Percentiles rank a stretch among this genome's conserved stretches.
These are phyloP conservation scores for Pseudonaja textilis DNA, from an alignment of 2,113 vertebrate genomes.

Conservation along the genomic window DNA sequence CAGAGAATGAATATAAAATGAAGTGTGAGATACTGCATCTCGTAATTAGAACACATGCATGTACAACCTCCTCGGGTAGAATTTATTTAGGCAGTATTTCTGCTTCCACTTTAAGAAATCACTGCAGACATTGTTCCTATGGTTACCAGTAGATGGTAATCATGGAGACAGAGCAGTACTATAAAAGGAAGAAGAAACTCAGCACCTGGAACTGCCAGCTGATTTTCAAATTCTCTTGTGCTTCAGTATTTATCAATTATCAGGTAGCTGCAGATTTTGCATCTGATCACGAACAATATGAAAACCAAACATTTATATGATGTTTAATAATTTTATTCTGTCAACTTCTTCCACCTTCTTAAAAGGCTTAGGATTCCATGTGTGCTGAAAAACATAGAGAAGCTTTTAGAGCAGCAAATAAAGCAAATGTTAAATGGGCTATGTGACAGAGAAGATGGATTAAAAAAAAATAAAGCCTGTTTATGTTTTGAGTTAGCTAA, in stretches of 20 bases:
- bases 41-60: constrained; percentile 63
- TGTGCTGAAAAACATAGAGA: constrained; percentile 43
- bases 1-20: constrained; percentile 47
- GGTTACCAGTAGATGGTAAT: constrained; percentile 60
- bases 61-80: constrained; percentile 47
- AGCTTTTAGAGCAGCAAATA: constrained; percentile 43
- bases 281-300: constrained; percentile 41
- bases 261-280: constrained; percentile 26
- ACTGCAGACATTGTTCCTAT: constrained; percentile 62
- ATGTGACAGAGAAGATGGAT: constrained; percentile 23
- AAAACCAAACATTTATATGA: constrained; percentile 51
- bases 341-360: constrained; percentile 43
- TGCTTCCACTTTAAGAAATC: constrained; percentile 63
- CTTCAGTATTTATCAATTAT: constrained; percentile 41
- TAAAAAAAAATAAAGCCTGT: constrained; percentile 47
- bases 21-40: constrained; percentile 56
- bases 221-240: constrained; percentile 30
- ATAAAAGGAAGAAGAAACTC: constrained; percentile 47
- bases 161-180: constrained; percentile 35
- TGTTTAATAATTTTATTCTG: constrained; percentile 47
- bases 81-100: constrained; percentile 52
- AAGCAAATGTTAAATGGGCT: constrained; percentile 33
- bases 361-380: constrained; percentile 38
- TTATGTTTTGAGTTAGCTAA: background rate
- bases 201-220: constrained; percentile 30